Evolutionary conservation across 2,797 vertebrate genomes (phyloP).

Genomic region (Atherinosoma microstoma): DNA sequence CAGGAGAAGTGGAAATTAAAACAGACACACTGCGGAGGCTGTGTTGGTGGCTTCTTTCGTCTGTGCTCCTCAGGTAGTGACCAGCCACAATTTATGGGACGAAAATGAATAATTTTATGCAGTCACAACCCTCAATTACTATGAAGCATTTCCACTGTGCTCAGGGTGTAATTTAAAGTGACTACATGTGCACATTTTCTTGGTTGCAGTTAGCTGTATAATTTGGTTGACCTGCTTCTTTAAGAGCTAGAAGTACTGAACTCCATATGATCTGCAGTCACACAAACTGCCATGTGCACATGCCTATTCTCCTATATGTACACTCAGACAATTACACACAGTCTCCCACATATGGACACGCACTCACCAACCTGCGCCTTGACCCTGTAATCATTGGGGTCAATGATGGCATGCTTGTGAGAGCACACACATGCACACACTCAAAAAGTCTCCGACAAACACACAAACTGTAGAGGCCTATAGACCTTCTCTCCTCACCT

Average conservation of each 20-base stretch:
- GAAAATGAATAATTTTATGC: constrained; percentile 36
- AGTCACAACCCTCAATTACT: constrained; percentile 24
- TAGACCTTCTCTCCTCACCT: constrained; percentile 73
- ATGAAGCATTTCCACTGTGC: constrained; percentile 58
- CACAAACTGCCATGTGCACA: constrained; percentile 45
- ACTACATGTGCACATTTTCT: constrained; percentile 11
- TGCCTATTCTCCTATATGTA: constrained; percentile 25
- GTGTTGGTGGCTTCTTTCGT: constrained; percentile 46
- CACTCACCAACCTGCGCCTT: constrained; percentile 55
- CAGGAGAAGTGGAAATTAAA: constrained; percentile 70
- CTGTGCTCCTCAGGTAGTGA: constrained; percentile 5
- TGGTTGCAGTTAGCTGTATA: constrained; percentile 36
- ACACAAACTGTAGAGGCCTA: constrained; percentile 61
- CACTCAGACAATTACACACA: constrained; percentile 27
- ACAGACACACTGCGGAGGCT: constrained; percentile 52
- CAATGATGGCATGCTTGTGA: constrained; percentile 70
- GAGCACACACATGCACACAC: constrained; percentile 55
- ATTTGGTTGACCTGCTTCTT: constrained; percentile 52
- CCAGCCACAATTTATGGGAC: constrained; percentile 7
- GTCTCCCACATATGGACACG: constrained; percentile 20
- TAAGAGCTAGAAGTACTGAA: constrained; percentile 42
- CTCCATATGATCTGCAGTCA: constrained; percentile 61
- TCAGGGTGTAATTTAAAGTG: constrained; percentile 38
- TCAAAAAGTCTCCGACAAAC: constrained; percentile 42
- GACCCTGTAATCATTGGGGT: constrained; percentile 80